A percentile compares a stretch with the other conserved stretches of the same genome.
Conservation (phyloP, 2,888 invertebrate genomes). For the Acronicta alni region DNA sequence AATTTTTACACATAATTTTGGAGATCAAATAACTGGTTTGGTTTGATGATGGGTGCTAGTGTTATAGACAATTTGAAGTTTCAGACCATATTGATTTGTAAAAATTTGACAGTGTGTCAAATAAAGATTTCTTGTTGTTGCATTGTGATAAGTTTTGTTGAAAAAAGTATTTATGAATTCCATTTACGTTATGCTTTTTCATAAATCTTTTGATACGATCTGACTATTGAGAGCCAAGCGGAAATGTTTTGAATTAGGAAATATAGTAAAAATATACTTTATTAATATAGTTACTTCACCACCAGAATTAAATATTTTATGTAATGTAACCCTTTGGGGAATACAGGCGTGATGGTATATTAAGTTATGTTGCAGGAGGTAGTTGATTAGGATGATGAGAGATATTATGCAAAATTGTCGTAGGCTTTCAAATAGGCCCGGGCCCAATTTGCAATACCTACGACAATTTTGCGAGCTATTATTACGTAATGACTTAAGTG, state of each 20-base stretch:
- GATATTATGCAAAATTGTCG: not conserved
- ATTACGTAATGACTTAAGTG: conserved; percentile 1
- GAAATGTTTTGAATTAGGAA: too few species aligned
- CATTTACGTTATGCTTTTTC: not conserved
- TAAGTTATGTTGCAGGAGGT: too few species aligned
- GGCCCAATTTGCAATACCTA: not conserved
- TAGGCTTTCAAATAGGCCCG: not conserved
- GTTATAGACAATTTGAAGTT: conserved; percentile 26
- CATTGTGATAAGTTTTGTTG: not conserved
- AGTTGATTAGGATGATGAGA: not conserved
- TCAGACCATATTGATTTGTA: conserved; percentile 59
- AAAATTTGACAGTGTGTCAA: conserved; percentile 32
- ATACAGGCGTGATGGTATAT: too few species aligned
- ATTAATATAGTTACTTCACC: too few species aligned
- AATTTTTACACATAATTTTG: conserved; percentile 45
- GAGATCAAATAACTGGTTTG: conserved; percentile 1
- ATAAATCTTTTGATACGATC: not conserved
- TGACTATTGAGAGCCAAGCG: too few species aligned
- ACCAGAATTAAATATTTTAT: too few species aligned
- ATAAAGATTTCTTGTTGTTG: not conserved
- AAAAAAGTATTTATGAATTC: conserved; percentile 20
- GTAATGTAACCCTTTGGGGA: too few species aligned
- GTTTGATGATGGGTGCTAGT: conserved; percentile 1
- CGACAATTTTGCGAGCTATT: conserved; percentile 2
- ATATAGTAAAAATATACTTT: too few species aligned